Evolutionary conservation across 2,797 vertebrate species (phyloP).

Genomic region (Acomys russatus): DNA sequence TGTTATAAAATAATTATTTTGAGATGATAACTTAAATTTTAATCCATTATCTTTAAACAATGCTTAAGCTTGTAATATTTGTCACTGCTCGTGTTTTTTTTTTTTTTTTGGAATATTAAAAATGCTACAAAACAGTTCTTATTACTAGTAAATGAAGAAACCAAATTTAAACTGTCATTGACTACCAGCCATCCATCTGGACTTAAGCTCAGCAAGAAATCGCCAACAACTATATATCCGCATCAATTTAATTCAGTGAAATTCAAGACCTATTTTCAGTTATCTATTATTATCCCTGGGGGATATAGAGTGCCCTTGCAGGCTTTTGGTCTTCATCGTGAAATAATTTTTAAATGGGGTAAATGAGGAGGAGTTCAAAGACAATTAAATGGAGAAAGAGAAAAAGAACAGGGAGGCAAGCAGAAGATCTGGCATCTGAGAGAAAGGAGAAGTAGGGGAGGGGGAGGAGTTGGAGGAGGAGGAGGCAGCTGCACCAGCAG

Average conservation of each 20-base stretch:
- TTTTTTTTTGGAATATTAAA: conserved; percentile 49
- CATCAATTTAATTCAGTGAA: neutral
- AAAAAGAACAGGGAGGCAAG: neutral
- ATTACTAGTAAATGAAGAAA: neutral
- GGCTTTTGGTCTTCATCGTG: neutral
- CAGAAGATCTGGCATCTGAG: neutral
- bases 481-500: neutral
- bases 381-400: neutral
- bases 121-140: conserved; percentile 50
- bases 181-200: neutral
- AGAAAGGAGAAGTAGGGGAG: no score
- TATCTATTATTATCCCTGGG: conserved; percentile 7
- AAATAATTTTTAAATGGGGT: neutral
- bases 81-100: neutral
- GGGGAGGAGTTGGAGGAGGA: no score
- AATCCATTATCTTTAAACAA: neutral
- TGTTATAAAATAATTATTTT: conserved; percentile 41
- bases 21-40: neutral
- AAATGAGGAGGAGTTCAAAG: neutral
- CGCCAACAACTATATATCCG: conserved; percentile 3
- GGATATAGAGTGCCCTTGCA: neutral
- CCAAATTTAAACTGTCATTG: conserved; percentile 29
- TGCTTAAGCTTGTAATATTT: conserved; percentile 9
- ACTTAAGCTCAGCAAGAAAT: neutral
- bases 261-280: conserved; percentile 33